phyloP scores from a whole-genome alignment of 2,797 vertebrate species.

The Catharus ustulatus region DNA sequence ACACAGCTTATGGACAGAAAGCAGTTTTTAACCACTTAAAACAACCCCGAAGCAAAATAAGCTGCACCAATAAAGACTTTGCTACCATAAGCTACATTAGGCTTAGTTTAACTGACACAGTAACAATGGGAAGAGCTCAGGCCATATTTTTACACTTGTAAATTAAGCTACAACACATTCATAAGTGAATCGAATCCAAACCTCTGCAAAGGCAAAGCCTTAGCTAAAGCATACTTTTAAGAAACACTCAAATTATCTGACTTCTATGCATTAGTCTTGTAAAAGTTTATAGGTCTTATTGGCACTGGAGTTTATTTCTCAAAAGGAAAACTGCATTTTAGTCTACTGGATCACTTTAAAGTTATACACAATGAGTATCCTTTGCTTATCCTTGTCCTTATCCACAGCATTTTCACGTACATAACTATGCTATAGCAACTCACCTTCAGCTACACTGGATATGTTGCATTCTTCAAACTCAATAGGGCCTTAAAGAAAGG shows the following conservation, averaged over 20 bases:
- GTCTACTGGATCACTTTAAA: neutral
- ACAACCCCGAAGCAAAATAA: neutral
- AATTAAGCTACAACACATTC: slow-evolving; percentile 1
- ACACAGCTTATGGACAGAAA: neutral
- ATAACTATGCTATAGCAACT: slow-evolving; percentile 8
- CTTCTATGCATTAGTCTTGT: neutral
- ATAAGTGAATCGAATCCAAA: neutral
- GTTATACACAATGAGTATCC: neutral
- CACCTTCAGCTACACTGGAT: slow-evolving; percentile 90
- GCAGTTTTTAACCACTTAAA: neutral
- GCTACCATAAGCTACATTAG: neutral
- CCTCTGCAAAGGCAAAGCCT: neutral
- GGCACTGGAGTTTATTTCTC: neutral
- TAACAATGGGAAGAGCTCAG: neutral
- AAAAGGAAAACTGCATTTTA: neutral
- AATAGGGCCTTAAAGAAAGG: slow-evolving; percentile 84
- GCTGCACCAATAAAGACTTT: neutral
- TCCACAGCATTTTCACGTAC: neutral
- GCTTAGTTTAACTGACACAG: neutral
- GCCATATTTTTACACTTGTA: neutral
- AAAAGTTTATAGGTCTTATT: neutral
- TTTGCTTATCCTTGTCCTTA: neutral
- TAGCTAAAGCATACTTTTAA: neutral
- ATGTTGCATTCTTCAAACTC: slow-evolving; percentile 97
- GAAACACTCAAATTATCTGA: neutral